These are phyloP conservation scores for Exaiptasia diaphana DNA, from an alignment of 64 coral and sea anemone genomes.

Conservation along the genomic window DNA sequence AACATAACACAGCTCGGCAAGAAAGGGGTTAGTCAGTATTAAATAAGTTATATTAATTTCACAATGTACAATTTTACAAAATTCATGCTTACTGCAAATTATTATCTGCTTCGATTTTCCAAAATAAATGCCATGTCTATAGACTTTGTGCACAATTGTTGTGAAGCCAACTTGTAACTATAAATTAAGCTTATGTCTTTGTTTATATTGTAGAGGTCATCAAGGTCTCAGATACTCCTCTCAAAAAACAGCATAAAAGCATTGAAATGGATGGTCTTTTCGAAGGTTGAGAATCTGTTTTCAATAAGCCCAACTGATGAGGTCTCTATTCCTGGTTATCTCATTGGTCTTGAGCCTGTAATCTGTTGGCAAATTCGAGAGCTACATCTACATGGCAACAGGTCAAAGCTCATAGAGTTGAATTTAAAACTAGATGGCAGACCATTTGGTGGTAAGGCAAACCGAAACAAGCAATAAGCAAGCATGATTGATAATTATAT, in stretches of 20 bases:
- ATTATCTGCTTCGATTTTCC: background rate
- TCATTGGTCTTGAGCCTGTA: conserved; percentile 17
- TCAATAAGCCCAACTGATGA: too few species aligned
- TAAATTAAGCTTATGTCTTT: too few species aligned
- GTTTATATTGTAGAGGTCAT: too few species aligned
- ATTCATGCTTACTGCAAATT: background rate
- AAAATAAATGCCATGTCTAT: too few species aligned
- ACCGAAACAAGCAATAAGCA: too few species aligned
- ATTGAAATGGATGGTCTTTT: too few species aligned
- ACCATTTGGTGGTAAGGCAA: conserved; percentile 47
- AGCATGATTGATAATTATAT: background rate
- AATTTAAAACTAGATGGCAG: conserved; percentile 64
- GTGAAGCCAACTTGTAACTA: too few species aligned
- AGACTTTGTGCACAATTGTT: background rate
- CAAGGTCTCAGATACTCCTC: too few species aligned
- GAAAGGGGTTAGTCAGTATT: background rate
- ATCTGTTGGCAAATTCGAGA: conserved; percentile 28
- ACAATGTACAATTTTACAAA: background rate
- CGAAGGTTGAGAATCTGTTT: too few species aligned
- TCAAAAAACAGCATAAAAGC: too few species aligned
- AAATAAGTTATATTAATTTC: too few species aligned
- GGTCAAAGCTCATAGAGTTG: background rate
- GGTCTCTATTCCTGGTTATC: conserved; percentile 57
- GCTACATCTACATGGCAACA: conserved; percentile 14
- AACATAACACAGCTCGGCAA: background rate